These are phyloP conservation scores for Coryphaenoides rupestris DNA, from an alignment of 2,113 vertebrate genomes.

Conservation along the genomic window DNA sequence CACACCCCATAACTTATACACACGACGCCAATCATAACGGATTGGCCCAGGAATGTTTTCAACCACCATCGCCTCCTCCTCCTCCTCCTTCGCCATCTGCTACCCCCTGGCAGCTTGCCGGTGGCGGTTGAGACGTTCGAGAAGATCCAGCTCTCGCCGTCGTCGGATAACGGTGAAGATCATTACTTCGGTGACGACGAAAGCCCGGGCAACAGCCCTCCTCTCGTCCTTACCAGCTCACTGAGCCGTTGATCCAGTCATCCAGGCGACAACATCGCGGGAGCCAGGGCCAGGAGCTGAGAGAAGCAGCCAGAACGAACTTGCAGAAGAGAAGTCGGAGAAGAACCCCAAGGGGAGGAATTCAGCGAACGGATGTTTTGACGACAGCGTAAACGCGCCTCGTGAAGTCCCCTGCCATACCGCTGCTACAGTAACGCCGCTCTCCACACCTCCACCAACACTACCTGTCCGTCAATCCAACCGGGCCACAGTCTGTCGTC, in stretches of 20 bases:
- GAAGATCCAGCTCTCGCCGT: conserved; percentile 67
- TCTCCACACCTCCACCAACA: too few species aligned
- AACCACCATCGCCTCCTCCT: conserved; percentile 30
- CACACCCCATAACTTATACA: conserved; percentile 6
- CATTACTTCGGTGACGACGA: conserved; percentile 37
- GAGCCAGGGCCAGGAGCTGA: conserved; percentile 19
- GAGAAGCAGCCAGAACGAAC: conserved; percentile 16
- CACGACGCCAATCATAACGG: conserved; percentile 20
- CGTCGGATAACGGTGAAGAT: conserved; percentile 33
- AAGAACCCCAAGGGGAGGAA: conserved; percentile 24
- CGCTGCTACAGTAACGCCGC: conserved; percentile 19
- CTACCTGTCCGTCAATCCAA: conserved; percentile 18
- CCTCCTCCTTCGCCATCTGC: conserved; percentile 34
- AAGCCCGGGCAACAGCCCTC: conserved; percentile 42
- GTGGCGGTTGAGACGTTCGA: conserved; percentile 69
- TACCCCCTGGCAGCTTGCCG: conserved; percentile 13
- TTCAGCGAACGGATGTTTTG: conserved; percentile 13
- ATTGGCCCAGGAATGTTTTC: conserved; percentile 11
- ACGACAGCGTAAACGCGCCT: conserved; percentile 15
- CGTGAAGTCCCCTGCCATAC: conserved; percentile 24
- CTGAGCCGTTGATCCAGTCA: conserved; percentile 29
- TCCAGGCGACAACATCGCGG: conserved; percentile 16
- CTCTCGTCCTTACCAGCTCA: conserved; percentile 49
- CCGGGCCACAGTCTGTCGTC: background rate
- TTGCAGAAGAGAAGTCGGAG: conserved; percentile 7